Conservation (phyloP, 30 jellyfish, hydroid and myxozoan species). For the Turritopsis rubra region DNA sequence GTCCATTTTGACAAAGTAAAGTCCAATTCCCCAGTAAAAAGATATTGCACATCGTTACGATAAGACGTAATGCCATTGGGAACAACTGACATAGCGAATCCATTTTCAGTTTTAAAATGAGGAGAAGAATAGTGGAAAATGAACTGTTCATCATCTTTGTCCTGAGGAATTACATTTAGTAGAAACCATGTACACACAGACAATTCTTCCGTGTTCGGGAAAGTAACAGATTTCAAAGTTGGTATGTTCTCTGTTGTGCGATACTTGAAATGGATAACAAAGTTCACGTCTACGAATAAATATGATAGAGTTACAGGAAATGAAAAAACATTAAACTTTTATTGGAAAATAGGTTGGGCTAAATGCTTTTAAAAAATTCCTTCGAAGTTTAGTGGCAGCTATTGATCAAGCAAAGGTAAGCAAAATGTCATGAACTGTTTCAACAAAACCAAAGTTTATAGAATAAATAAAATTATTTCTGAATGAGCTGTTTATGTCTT, state of each 20-base stretch:
- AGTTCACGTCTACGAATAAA: not conserved
- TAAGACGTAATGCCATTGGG: not conserved
- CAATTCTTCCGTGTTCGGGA: not conserved
- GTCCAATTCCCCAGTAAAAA: too few relatives aligned
- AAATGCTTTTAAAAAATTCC: too few relatives aligned
- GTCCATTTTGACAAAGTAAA: not conserved
- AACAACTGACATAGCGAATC: not conserved
- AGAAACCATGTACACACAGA: not conserved
- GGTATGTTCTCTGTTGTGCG: not conserved
- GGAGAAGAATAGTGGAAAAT: not conserved
- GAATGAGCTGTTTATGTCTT: too few relatives aligned
- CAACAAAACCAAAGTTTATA: too few relatives aligned
- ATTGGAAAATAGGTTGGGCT: too few relatives aligned
- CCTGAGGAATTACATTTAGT: not conserved
- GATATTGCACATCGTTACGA: not conserved
- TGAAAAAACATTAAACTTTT: too few relatives aligned
- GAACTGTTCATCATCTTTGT: too few relatives aligned
- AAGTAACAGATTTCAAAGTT: not conserved
- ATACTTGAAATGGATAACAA: not conserved
- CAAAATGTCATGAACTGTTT: too few relatives aligned
- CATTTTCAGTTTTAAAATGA: not conserved
- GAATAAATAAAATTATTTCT: too few relatives aligned
- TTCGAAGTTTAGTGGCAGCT: too few relatives aligned
- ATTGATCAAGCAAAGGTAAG: too few relatives aligned
- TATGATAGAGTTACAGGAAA: too few relatives aligned